Evolutionary conservation across 2,888 invertebrate species (phyloP), one percentile per base, ranked within the genome.

Genomic region (Erebia ligea): DNA sequence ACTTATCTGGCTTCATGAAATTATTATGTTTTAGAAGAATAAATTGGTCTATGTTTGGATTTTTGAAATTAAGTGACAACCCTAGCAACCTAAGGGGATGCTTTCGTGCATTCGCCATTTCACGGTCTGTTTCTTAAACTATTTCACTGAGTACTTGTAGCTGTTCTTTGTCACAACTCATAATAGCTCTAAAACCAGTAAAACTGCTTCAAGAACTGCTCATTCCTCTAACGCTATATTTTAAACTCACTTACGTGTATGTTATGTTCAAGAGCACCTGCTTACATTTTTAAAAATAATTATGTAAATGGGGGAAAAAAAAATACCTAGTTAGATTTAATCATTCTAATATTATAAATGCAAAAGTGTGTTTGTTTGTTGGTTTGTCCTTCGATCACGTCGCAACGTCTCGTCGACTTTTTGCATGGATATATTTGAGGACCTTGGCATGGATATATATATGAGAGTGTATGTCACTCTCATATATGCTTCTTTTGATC

Each of bases 51-150:
- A 48, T 52, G 19, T 25, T n/a, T 67, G 13, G n/a, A 58, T n/a
- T 13, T 67, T 25, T 13, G 10, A 8, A n/a, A 4, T 50, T 13
- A 15, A 50, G 21, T 48, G 10, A 25, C 57, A 34, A 50, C 25
- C 57, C 45, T 25, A 25, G 8, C 9, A 48, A 48, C 8, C 11
- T 48, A 13, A 52, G 64, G 56, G 59, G 42, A 48, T 56, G 58
- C 45, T 67, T 65, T 63, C 68, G 59, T 15, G 69, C 56, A 63
- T 17, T 62, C n/a, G 17, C 42, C 50, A 62, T 68, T 73, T 71
- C 66, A 75, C 59, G 66, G 63, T 70, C 70, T 71, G 68, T 66
- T 75, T 74, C 57, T 52, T 45, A 50, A 63, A 70, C n/a, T 17
- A 59, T 65, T 65, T 42, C 48, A n/a, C 56, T 17, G 8, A 17